Percentiles rank a stretch among this genome's conserved stretches.
These are phyloP conservation scores for Cepphus grylle DNA, from an alignment of 2,113 vertebrate species.

Conservation along the genomic window DNA sequence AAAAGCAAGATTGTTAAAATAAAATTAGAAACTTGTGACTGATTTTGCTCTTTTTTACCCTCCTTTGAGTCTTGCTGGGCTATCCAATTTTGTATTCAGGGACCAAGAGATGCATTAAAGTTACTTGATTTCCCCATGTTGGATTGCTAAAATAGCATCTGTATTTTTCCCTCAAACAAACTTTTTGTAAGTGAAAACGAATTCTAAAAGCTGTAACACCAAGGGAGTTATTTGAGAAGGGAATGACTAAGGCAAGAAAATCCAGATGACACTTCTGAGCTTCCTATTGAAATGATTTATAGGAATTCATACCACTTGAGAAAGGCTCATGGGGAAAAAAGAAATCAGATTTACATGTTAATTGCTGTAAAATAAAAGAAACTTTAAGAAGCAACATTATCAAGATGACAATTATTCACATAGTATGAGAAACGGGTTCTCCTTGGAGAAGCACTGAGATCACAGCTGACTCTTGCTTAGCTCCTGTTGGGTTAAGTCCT, in stretches of 20 bases:
- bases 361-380: conserved; percentile 33
- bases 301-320: conserved; percentile 24
- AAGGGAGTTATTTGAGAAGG: neutral
- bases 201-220: conserved; percentile 1
- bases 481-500: neutral
- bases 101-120: neutral
- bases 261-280: conserved; percentile 37
- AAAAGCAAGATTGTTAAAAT: conserved; percentile 75
- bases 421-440: neutral
- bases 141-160: neutral
- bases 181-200: neutral
- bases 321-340: neutral
- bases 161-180: neutral
- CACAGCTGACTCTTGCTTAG: neutral
- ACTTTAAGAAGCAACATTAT: conserved; percentile 8
- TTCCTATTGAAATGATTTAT: neutral
- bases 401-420: neutral
- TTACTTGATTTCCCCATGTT: neutral
- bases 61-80: neutral
- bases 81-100: neutral
- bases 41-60: neutral
- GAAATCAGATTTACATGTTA: neutral
- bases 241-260: conserved; percentile 21
- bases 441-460: neutral
- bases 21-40: conserved; percentile 71